Evolutionary conservation across 2,797 vertebrate genomes (phyloP), one percentile per base, ranked within the genome.

Genomic region (Sitta carolinensis): DNA sequence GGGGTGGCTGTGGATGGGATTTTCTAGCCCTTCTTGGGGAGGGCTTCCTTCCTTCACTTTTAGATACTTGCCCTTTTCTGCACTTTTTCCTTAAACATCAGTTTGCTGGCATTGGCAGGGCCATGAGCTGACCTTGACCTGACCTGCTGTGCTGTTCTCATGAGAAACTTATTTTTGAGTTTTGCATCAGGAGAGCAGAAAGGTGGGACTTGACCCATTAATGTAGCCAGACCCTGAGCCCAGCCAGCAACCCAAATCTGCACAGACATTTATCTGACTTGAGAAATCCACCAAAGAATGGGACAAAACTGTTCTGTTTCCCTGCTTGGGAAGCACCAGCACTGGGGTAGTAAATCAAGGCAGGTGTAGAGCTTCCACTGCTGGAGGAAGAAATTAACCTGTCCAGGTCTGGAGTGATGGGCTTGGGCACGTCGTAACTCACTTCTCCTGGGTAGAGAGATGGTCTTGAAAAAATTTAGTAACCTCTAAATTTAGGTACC

Each of bases 151-250:
- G 62, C 87, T 54, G 84, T 93, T 93, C 91, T 94, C 78, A 0
- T 32, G 90, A 76, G 88, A 94, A 88, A 91, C 57, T 91, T 84
- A 79, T 40, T 89, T 93, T 62, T 62, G 85, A 84, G 63, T 63
- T 90, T 63, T 66, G 30, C 66, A 66, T 76, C 51, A 66, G 69
- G 74, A 78, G 34, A 61, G 67, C 63, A 81, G 63, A 69, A 76
- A 90, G 74, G 62, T 94, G 83, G 87, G 70, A 86, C 66, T 23
- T 75, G 45, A 78, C 58, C 84, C 51, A 22, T 38, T 54, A 17
- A 8, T 4, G 13, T 34, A 76, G 66, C 79, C 55, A 58, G 36
- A 43, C 67, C 84, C 36, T 67, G n/a, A 70, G 47, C 69, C 76
- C 58, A 93, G 43, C 47, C 93, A 84, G 48, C 32, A 32, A 42